Conservation (phyloP, 37 sponge, comb jelly and placozoan species). For the Petrosia ficiformis region DNA sequence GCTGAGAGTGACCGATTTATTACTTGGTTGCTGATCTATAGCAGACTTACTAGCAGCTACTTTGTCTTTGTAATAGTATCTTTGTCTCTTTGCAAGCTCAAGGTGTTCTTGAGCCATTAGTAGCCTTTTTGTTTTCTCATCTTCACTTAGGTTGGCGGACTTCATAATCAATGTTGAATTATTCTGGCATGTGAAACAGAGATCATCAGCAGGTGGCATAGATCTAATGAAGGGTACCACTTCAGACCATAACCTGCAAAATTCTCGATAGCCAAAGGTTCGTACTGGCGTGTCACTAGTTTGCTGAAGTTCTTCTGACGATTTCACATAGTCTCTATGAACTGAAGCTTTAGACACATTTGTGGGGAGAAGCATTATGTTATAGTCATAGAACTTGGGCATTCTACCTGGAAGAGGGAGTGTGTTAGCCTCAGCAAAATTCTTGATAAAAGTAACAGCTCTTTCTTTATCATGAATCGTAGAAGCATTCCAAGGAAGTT, state of each 20-base stretch:
- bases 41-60: neutral
- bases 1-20: too few relatives aligned
- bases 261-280: too few relatives aligned
- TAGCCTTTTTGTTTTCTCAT: neutral
- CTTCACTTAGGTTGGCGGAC: too few relatives aligned
- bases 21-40: neutral
- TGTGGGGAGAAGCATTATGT: neutral
- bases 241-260: too few relatives aligned
- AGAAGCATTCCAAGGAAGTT: constrained; percentile 32
- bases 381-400: neutral
- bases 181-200: too few relatives aligned
- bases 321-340: neutral
- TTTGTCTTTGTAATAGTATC: neutral
- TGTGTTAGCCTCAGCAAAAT: too few relatives aligned
- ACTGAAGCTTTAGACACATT: constrained; percentile 13
- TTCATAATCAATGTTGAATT: too few relatives aligned
- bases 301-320: neutral
- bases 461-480: constrained; percentile 4
- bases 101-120: neutral
- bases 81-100: neutral
- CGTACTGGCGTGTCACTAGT: neutral
- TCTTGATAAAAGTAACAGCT: too few relatives aligned
- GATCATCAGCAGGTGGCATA: too few relatives aligned
- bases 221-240: too few relatives aligned
- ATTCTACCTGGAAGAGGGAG: neutral